Percentiles rank a stretch among this genome's conserved stretches.
These are phyloP conservation scores for Elaphurus davidianus DNA, from an alignment of 2,113 vertebrate genomes.

Conservation along the genomic window DNA sequence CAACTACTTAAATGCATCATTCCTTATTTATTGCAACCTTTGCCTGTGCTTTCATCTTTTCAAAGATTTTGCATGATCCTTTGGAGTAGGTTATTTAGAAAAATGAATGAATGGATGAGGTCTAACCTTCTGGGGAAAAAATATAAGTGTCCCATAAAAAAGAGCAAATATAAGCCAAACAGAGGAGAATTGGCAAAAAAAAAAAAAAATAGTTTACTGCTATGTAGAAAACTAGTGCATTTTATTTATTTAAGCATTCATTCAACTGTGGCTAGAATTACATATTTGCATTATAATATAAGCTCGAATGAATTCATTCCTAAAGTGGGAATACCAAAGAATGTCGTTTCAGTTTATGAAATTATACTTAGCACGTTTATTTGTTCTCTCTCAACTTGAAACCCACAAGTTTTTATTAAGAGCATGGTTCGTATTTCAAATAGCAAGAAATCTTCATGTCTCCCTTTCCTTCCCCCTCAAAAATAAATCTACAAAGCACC, in stretches of 20 bases:
- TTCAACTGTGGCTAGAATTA: neutral
- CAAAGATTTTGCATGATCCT: constrained; percentile 45
- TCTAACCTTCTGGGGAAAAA: neutral
- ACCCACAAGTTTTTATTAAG: constrained; percentile 71
- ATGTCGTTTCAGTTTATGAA: constrained; percentile 73
- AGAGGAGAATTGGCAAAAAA: neutral
- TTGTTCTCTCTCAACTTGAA: constrained; percentile 73
- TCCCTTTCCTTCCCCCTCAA: constrained; percentile 42
- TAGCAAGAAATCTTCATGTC: constrained; percentile 59
- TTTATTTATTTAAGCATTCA: neutral
- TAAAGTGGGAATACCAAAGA: constrained; percentile 57
- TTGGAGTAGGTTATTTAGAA: constrained; percentile 42
- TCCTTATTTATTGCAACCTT: constrained; percentile 9
- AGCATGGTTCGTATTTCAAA: constrained; percentile 71
- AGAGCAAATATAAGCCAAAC: constrained; percentile 40
- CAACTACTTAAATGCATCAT: constrained; percentile 26
- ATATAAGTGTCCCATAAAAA: neutral
- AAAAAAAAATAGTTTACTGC: neutral
- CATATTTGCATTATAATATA: constrained; percentile 45
- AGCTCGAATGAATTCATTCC: constrained; percentile 53
- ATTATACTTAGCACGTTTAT: constrained; percentile 74
- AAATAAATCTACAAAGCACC: constrained; percentile 76
- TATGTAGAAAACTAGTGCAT: neutral
- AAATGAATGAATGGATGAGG: constrained; percentile 37
- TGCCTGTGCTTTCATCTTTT: constrained; percentile 48